Percentiles rank a stretch among this genome's conserved stretches.
These are phyloP conservation scores for Zaprionus ornatus DNA, from an alignment of 1,140 invertebrate species.

Conservation along the genomic window DNA sequence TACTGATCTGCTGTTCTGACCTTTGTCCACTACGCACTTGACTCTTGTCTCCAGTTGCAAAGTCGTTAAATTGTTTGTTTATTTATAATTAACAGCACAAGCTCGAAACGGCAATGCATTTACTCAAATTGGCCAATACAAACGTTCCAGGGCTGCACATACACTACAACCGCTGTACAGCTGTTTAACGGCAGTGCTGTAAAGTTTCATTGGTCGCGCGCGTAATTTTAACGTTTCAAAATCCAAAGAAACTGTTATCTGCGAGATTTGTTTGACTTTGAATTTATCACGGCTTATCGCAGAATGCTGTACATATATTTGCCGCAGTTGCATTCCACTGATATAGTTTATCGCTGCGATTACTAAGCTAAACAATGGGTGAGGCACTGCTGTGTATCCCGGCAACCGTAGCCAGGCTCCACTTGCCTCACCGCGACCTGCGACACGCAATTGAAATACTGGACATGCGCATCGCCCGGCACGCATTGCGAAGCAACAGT, in stretches of 20 bases:
- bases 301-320: neutral
- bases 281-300: neutral
- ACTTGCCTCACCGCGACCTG: slow-evolving; percentile 24
- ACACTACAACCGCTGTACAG: neutral
- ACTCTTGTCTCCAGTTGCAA: neutral
- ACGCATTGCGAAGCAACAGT: slow-evolving; percentile 66
- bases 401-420: slow-evolving; percentile 33
- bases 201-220: slow-evolving; percentile 3
- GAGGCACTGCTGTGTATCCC: slow-evolving; percentile 1
- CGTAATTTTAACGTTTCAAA: slow-evolving; percentile 4
- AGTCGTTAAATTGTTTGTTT: neutral
- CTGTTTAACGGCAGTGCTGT: neutral
- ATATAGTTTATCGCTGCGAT: neutral
- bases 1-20: neutral
- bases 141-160: slow-evolving; percentile 14
- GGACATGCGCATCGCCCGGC: slow-evolving; percentile 66
- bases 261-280: neutral
- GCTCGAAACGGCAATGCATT: slow-evolving; percentile 5
- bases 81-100: slow-evolving; percentile 4
- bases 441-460: slow-evolving; percentile 41
- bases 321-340: neutral
- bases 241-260: slow-evolving; percentile 17
- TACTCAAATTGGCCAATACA: slow-evolving; percentile 3
- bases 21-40: neutral
- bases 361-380: slow-evolving; percentile 8